phyloP scores from a whole-genome alignment of 2,888 invertebrate species.

The Andricus quercusramuli region DNA sequence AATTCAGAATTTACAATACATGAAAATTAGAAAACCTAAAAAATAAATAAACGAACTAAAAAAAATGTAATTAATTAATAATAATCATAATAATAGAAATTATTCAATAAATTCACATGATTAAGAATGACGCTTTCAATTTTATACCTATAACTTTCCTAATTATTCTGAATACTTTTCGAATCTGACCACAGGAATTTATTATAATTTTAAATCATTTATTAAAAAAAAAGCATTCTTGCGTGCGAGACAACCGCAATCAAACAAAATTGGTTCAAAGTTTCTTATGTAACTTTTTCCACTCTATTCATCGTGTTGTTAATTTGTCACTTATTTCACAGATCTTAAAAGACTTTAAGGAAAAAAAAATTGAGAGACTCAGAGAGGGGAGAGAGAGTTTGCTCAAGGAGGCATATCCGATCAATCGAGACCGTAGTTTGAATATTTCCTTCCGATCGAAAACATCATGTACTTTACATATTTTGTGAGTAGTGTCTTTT shows the following conservation, averaged over 20 bases:
- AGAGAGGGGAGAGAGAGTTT: slow-evolving; percentile 63
- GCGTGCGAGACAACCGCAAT: background rate
- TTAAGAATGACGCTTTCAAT: background rate
- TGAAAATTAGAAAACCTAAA: no score
- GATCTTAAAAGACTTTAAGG: slow-evolving; percentile 1
- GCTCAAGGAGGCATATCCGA: slow-evolving; percentile 56
- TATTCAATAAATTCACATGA: no score
- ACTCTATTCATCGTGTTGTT: slow-evolving; percentile 1
- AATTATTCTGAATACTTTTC: background rate
- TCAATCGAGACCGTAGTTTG: slow-evolving; percentile 55
- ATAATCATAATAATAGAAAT: no score
- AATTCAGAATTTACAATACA: no score
- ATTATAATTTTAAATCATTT: background rate
- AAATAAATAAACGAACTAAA: no score
- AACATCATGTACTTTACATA: slow-evolving; percentile 62
- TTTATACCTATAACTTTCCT: background rate
- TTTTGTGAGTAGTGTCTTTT: slow-evolving; percentile 61
- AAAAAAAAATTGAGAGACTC: background rate
- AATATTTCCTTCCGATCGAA: slow-evolving; percentile 60
- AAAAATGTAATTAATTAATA: no score
- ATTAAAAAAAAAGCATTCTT: background rate
- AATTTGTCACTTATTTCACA: slow-evolving; percentile 21
- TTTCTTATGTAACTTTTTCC: background rate
- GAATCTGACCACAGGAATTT: background rate
- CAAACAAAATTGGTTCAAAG: background rate